Evolutionary conservation across 2,888 invertebrate species (phyloP), one percentile per base, ranked within the genome.

Genomic region (Apodemia hepburni): DNA sequence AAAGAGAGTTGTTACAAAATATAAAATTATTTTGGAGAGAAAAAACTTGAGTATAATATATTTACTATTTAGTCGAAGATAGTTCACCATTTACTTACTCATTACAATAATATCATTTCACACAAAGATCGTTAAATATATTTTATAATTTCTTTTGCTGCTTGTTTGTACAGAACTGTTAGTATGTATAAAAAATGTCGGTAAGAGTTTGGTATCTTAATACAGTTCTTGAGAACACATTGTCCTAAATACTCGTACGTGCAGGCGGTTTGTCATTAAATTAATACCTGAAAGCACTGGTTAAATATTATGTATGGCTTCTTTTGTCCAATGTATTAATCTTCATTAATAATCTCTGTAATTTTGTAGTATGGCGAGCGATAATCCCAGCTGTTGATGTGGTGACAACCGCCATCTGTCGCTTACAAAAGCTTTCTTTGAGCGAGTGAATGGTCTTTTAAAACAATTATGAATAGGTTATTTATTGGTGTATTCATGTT

Each of bases 401-500:
- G 7, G 27, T 29, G 54, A 57, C 54, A 57, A 29, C 29, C 29
- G 54, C 54, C 29, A 29, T 57, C 27, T 57, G 54, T 57, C 54
- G 29, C 27, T 29, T 15, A 57, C 54, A 54, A 54, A 54, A 54
- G 54, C 54, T 54, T 27, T 29, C 27, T 57, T 29, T 57, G 54
- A 29, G 15, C 1, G 1, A n/a, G n/a, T 57, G 54, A 57, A 57
- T 57, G 54, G 27, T 57, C 22, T 18, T 42, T 42, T 54, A 57
- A 57, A 57, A 57, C 54, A 57, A 57, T 57, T 57, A 57, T 57
- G 54, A 57, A 57, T 57, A 29, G 54, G 54, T 57, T 29, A 57
- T 57, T 27, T 47, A 47, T 47, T n/a, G n/a, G 45, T 47, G 17
- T 8, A 47, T 8, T 47, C 45, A 8, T 47, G 8, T 47, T 47